phyloP scores from a whole-genome alignment of 1,140 invertebrate genomes.

The Melitaea cinxia region DNA sequence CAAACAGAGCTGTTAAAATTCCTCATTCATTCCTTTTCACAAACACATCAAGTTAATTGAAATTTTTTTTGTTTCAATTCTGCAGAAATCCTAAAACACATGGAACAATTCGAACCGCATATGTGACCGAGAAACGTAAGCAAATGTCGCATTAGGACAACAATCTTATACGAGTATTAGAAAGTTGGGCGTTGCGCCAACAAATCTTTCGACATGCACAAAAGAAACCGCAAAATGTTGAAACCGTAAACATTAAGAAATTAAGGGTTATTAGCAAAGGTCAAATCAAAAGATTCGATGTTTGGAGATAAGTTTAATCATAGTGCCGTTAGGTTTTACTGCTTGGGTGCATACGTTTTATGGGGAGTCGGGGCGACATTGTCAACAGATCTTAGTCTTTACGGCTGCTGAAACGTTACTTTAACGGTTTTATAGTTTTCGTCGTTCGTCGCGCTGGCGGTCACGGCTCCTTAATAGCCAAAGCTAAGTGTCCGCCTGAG shows the following conservation, averaged over 20 bases:
- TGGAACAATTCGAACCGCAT: slow-evolving; percentile 17
- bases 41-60: slow-evolving; percentile 14
- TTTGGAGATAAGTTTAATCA: slow-evolving; percentile 79
- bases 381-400: slow-evolving; percentile 80
- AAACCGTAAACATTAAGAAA: slow-evolving; percentile 10
- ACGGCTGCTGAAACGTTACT: slow-evolving; percentile 79
- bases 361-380: slow-evolving; percentile 74
- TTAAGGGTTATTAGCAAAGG: slow-evolving; percentile 50
- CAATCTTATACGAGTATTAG: slow-evolving; percentile 41
- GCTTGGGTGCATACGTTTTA: slow-evolving; percentile 77
- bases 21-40: slow-evolving; percentile 19
- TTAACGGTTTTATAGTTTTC: slow-evolving; percentile 81
- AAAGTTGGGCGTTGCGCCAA: slow-evolving; percentile 20
- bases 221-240: slow-evolving; percentile 7
- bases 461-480: slow-evolving; percentile 74
- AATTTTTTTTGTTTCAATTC: neutral
- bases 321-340: slow-evolving; percentile 79
- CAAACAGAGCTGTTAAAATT: slow-evolving; percentile 24
- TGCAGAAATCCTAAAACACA: neutral
- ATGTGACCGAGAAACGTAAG: slow-evolving; percentile 32
- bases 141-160: slow-evolving; percentile 45
- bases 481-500: slow-evolving; percentile 77
- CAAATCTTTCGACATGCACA: slow-evolving; percentile 16
- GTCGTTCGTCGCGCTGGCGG: slow-evolving; percentile 73
- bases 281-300: slow-evolving; percentile 70